Evolutionary conservation across 2,797 vertebrate genomes (phyloP).

Genomic region (Amblyopsis hoosieri): DNA sequence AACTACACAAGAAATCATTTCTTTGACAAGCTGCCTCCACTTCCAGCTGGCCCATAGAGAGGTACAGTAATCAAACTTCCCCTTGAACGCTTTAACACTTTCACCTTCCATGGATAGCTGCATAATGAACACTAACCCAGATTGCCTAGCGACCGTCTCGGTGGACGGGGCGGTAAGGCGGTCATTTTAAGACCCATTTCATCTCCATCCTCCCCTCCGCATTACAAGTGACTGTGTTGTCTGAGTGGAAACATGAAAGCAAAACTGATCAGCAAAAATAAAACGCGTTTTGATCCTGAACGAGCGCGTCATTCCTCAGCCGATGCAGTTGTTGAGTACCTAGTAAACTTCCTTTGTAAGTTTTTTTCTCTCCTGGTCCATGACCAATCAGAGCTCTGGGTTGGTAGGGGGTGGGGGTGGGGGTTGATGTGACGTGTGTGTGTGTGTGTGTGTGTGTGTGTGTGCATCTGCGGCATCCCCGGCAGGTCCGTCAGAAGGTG

Average conservation of each 20-base stretch:
- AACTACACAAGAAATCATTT: slow-evolving; percentile 10
- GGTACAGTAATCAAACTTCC: slow-evolving; percentile 42
- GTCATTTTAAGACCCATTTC: slow-evolving; percentile 54
- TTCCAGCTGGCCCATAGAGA: slow-evolving; percentile 38
- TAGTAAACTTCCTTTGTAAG: slow-evolving; percentile 28
- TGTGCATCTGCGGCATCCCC: neutral
- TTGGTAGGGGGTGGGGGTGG: slow-evolving; percentile 4
- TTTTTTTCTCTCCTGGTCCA: slow-evolving; percentile 13
- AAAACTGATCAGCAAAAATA: slow-evolving; percentile 42
- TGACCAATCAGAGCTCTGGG: slow-evolving; percentile 20
- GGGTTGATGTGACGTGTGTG: neutral
- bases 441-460: slow-evolving; percentile 10
- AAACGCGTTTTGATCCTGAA: slow-evolving; percentile 16
- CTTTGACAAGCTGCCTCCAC: slow-evolving; percentile 22
- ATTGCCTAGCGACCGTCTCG: slow-evolving; percentile 55
- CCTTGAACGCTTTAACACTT: slow-evolving; percentile 62
- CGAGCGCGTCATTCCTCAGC: slow-evolving; percentile 4
- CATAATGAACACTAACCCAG: slow-evolving; percentile 66
- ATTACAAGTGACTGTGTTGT: slow-evolving; percentile 40
- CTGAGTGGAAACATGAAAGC: slow-evolving; percentile 53
- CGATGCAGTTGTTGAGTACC: no score
- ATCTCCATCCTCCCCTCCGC: slow-evolving; percentile 46
- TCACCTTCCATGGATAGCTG: slow-evolving; percentile 46
- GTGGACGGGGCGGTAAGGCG: neutral
- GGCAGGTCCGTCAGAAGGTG: slow-evolving; percentile 85